Evolutionary conservation across 2,888 invertebrate species (phyloP).

Genomic region (Metalampra italica): DNA sequence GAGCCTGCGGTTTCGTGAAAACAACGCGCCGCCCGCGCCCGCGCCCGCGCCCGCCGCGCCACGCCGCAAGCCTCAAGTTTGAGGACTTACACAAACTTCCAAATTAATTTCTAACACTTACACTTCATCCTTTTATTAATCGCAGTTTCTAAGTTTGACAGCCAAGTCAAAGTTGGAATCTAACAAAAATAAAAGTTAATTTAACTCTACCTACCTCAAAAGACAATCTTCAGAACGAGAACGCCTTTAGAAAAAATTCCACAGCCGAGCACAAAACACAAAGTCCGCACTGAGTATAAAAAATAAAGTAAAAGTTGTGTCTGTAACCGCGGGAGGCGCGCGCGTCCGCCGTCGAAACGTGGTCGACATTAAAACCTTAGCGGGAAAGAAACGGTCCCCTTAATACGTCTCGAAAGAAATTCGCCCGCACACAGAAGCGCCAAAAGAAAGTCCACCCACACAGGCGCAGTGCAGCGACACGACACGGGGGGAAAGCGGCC

Average conservation of each 20-base stretch:
- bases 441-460: slow-evolving; percentile 74
- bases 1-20: slow-evolving; percentile 70
- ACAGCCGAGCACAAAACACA: slow-evolving; percentile 6
- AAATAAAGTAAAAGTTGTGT: slow-evolving; percentile 53
- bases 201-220: slow-evolving; percentile 10
- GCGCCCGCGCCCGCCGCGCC: slow-evolving; percentile 35
- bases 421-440: slow-evolving; percentile 67
- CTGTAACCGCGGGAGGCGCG: slow-evolving; percentile 70
- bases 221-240: neutral
- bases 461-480: slow-evolving; percentile 43
- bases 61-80: slow-evolving; percentile 37
- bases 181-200: too few relatives aligned
- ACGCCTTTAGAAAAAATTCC: slow-evolving; percentile 10
- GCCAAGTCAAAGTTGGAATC: neutral
- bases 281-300: slow-evolving; percentile 33
- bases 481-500: slow-evolving; percentile 49
- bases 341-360: slow-evolving; percentile 76
- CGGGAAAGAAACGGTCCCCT: slow-evolving; percentile 78
- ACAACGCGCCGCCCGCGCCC: slow-evolving; percentile 60
- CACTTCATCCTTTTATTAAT: slow-evolving; percentile 2
- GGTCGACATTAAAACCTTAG: slow-evolving; percentile 79
- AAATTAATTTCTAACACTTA: slow-evolving; percentile 47
- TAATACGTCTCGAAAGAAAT: slow-evolving; percentile 79
- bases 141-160: neutral
- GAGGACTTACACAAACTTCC: slow-evolving; percentile 58